Base-by-base conservation (phyloP, 2,888 invertebrate species). In the Automeris io region DNA sequence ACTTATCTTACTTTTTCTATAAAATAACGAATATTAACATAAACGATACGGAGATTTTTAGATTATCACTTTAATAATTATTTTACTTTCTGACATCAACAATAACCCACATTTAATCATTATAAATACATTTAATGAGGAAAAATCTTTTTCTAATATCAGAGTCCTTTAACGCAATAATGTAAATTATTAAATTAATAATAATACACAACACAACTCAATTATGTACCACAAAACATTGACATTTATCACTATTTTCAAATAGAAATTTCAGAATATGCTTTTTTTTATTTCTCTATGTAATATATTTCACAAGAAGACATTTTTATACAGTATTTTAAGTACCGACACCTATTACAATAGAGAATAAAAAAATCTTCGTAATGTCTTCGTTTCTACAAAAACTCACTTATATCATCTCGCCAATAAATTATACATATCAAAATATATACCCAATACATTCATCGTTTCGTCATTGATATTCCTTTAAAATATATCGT, bases 371-470 rank as follows among this genome's bases (percentile, higher is more conserved):
- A 58, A 62, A 63, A 61, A 26, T 40, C 35, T 38, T 46, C 42
- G 35, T 52, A 54, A 54, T 51, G 57, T 57, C 56, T 54, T 54
- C 47, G 57, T 61, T 62, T 68, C 63, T 61, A 70, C 62, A 67
- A 67, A 57, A 54, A 55, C 55, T 53, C 50, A 50, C 49, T 54
- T 57, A 58, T 63, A 61, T 57, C 47, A 54, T 55, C 57, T 69
- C 70, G 60, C 68, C 64, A 62, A 72, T 78, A 82, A 80, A 82
- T 69, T 70, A 74, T 68, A 66, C 70, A 70, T 83, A 82, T 81
- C 79, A 82, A 83, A 83, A 83, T 82, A 82, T 81, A 80, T 81
- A 71, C 70, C 70, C 62, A 74, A 74, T 72, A 70, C 70, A 71
- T 69, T 71, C 69, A 61, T 62, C 64, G 63, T 57, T 63, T 67